Base-by-base conservation (phyloP, 2,113 vertebrate genomes). In the Tricholaema leucomelas region DNA sequence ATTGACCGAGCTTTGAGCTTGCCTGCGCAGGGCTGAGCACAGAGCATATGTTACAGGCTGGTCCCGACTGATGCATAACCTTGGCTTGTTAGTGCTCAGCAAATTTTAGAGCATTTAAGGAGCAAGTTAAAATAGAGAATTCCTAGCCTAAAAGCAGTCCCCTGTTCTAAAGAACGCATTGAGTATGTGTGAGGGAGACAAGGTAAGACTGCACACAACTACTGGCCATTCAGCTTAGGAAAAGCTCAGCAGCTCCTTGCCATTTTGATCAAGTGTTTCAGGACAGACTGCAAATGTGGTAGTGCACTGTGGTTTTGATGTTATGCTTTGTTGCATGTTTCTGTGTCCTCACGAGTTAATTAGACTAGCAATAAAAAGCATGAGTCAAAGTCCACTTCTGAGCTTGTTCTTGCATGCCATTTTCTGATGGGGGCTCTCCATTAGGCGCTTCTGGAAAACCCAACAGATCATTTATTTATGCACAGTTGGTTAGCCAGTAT, bases 381-480 rank as follows among this genome's bases (percentile, higher is more conserved):
- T 82, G 69, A 85, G 70, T 93, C 56, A 27, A 44, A 92, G 84
- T 55, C 88, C 27, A 31, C n/a, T 77, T 59, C n/a, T 83, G 85
- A 71, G 61, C 64, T 58, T 65, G 44, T 87, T 71, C 63, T 70
- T 74, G 50, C 31, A 66, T 63, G 56, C 36, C 50, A 17, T 33
- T 80, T 82, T 85, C 50, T 81, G 65, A 33, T 52, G 63, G 66
- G 38, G 36, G 19, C 33, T 76, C 90, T 87, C 94, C 48, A 58
- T 89, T 55, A 46, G 77, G 46, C 4, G 1, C 63, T 44, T n/a
- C 31, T 79, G 25, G 11, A 90, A 84, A 85, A 78, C 33, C 15
- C 63, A 30, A 40, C 8, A 73, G 44, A 36, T 63, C 73, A 50
- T 63, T 90, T 69, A 38, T 77, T 92, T 90, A 27, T 24, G 7